phyloP scores from a whole-genome alignment of 2,797 vertebrate species.

The Peromyscus aztecus region DNA sequence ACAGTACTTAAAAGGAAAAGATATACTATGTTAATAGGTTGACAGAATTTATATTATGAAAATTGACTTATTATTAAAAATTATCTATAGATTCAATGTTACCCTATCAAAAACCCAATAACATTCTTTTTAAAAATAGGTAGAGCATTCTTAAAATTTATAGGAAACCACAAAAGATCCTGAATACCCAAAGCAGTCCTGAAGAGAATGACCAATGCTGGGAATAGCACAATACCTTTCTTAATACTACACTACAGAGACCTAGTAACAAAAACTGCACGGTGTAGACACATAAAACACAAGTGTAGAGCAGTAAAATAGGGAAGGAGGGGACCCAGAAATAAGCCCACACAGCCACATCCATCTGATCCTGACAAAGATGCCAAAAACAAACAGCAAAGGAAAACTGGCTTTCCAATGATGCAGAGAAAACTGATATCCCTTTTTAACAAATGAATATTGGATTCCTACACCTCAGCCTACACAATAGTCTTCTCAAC shows the following conservation, averaged over 20 bases:
- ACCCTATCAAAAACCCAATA: not conserved
- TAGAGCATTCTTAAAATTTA: not conserved
- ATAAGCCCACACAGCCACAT: not conserved
- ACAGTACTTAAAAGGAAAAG: not conserved
- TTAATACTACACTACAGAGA: not conserved
- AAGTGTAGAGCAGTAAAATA: not conserved
- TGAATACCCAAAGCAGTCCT: not conserved
- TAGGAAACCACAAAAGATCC: not conserved
- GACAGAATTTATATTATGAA: not conserved
- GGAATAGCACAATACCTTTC: not conserved
- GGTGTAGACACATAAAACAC: not conserved
- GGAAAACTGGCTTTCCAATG: not conserved
- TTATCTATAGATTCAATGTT: no score
- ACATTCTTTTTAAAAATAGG: no score
- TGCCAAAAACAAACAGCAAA: not conserved
- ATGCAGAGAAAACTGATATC: not conserved
- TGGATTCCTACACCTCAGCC: no score
- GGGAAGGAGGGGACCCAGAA: not conserved
- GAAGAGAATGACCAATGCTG: not conserved
- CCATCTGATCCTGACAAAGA: not conserved
- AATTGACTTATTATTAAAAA: not conserved
- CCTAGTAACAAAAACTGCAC: not conserved
- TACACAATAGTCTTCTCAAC: not conserved
- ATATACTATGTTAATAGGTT: not conserved
- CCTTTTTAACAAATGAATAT: not conserved